Percentiles rank a stretch among this genome's conserved stretches.
Evolutionary conservation across 2,113 vertebrate genomes (phyloP).

Genomic region (Toxotes jaculatrix): DNA sequence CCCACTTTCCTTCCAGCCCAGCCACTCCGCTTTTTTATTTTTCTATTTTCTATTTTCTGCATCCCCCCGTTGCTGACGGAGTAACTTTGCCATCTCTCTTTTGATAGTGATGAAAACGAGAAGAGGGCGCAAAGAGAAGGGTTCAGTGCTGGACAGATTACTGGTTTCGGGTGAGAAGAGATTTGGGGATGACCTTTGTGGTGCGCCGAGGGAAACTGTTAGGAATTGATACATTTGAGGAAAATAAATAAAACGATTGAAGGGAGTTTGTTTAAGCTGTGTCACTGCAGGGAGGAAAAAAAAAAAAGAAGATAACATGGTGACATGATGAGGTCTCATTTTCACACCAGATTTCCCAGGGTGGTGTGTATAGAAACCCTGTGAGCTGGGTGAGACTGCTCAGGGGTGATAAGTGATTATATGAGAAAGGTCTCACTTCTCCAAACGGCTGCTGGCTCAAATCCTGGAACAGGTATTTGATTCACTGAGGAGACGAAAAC

Average conservation of each 20-base stretch:
- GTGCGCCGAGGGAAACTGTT: neutral
- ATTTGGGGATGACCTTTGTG: constrained; percentile 20
- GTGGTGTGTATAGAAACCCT: constrained; percentile 33
- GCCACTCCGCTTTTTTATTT: constrained; percentile 52
- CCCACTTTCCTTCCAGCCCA: constrained; percentile 69
- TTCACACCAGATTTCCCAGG: constrained; percentile 42
- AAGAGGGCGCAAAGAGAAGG: constrained; percentile 19
- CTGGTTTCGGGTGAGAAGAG: neutral
- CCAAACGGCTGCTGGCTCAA: constrained; percentile 44
- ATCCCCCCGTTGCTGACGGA: constrained; percentile 58
- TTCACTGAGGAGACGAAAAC: constrained; percentile 52
- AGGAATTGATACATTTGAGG: neutral
- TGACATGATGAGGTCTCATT: constrained; percentile 13
- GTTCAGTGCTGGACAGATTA: constrained; percentile 17
- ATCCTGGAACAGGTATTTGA: constrained; percentile 43
- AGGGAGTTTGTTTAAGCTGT: constrained; percentile 13
- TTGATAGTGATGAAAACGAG: constrained; percentile 50
- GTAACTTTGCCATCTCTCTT: constrained; percentile 39
- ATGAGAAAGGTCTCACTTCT: constrained; percentile 40
- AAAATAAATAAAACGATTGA: constrained; percentile 6
- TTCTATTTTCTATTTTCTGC: constrained; percentile 70
- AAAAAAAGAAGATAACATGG: neutral
- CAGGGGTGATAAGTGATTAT: constrained; percentile 39
- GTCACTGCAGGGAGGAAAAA: neutral
- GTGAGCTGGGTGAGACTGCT: constrained; percentile 38